Base-by-base conservation (phyloP, 2,888 invertebrate genomes). In the Brachylomia viminalis region DNA sequence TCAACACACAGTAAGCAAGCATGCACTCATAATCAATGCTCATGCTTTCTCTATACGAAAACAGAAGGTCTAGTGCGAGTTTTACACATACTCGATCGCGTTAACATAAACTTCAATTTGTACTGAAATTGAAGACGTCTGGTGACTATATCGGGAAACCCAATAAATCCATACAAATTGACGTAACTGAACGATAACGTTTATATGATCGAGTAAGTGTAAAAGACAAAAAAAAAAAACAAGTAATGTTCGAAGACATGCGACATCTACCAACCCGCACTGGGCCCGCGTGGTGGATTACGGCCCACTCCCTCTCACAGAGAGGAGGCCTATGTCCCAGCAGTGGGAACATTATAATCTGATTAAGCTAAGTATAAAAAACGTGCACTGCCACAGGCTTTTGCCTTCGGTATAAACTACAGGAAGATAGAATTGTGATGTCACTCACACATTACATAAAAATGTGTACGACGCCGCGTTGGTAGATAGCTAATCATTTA, bases 401-500 rank as follows among this genome's bases (percentile, higher is more conserved):
- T 38, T 20, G 45, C 3, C 30, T 20, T 11, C 7, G n/a, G 2
- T 62, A n/a, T 1, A 58, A 61, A 47, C 0, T 33, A 6, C 7
- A 47, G 11, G 15, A 11, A 38, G 8, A 17, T 61, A 72, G 23
- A 3, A 59, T n/a, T 65, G 59, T 80, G 47, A 59, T 33, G 47
- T 66, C 79, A 72, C 20, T 66, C 79, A 72, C 20, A 58, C 20
- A 58, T 49, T 54, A 38, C 27, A 13, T 61, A 17, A 23, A 42
- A 54, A 33, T 33, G 13, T 72, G 42, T 80, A 56, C 27, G n/a
- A n/a, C n/a, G n/a, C n/a, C n/a, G n/a, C n/a, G 33, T 15, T 52
- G n/a, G 52, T 47, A 65, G 82, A 80, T 82, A 69, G 27, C 23
- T 77, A 78, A 77, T 83, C 72, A 45, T 38, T 42, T 77, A 82